Evolutionary conservation across 2,888 invertebrate species (phyloP).

Genomic region (Hirtodrosophila cameraria): DNA sequence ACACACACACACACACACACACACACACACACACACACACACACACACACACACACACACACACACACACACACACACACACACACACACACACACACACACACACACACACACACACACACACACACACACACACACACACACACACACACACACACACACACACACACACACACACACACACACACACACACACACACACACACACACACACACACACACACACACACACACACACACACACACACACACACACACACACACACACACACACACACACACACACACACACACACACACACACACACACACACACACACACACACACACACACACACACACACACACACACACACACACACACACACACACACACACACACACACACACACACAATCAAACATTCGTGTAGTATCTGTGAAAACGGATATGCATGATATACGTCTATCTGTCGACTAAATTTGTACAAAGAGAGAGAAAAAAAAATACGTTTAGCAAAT

Average conservation of each 20-base stretch:
- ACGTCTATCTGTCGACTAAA: conserved; percentile 33
- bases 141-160: conserved; percentile 28
- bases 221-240: conserved; percentile 4
- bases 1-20: conserved; percentile 26
- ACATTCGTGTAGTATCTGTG: conserved; percentile 29
- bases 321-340: conserved; percentile 12
- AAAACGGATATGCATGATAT: conserved; percentile 72
- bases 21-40: background rate
- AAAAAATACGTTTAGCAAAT: conserved; percentile 57
- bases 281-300: conserved; percentile 26
- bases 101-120: conserved; percentile 20
- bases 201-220: conserved; percentile 17
- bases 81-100: conserved; percentile 17
- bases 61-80: conserved; percentile 6
- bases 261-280: background rate
- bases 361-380: conserved; percentile 30
- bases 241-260: conserved; percentile 27
- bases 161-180: background rate
- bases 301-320: conserved; percentile 9
- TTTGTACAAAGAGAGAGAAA: conserved; percentile 27
- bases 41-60: conserved; percentile 27
- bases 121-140: conserved; percentile 2
- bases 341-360: conserved; percentile 3
- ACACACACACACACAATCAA: conserved; percentile 4
- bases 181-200: conserved; percentile 25